Percentiles rank a stretch among this genome's conserved stretches.
These are phyloP conservation scores for Pseudomyrmex sp. DNA, from an alignment of 1,140 invertebrate species.

Conservation along the genomic window DNA sequence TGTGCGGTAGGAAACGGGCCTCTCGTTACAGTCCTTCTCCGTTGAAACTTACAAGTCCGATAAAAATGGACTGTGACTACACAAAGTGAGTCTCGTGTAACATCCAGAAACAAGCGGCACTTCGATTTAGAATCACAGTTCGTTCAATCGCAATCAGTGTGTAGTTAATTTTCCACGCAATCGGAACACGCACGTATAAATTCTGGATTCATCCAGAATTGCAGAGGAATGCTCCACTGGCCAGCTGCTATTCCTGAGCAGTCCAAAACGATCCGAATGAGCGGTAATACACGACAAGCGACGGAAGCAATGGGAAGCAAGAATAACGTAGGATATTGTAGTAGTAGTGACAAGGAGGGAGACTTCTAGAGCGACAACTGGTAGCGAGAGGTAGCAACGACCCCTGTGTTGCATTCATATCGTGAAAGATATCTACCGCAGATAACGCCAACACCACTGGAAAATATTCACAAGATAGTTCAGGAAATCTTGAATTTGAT, in stretches of 20 bases:
- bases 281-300: slow-evolving; percentile 3
- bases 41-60: not conserved
- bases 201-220: not conserved
- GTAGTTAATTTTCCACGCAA: not conserved
- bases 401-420: slow-evolving; percentile 24
- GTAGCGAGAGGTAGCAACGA: slow-evolving; percentile 47
- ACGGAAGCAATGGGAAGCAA: not conserved
- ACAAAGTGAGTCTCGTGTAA: not conserved
- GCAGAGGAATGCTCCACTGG: not conserved
- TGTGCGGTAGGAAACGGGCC: not conserved
- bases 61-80: not conserved
- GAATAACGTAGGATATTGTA: slow-evolving; percentile 18
- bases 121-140: not conserved
- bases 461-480: not conserved
- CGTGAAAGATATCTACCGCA: slow-evolving; percentile 9
- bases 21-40: not conserved
- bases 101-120: not conserved
- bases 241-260: not conserved
- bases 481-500: not conserved
- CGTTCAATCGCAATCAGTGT: not conserved
- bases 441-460: not conserved
- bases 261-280: not conserved
- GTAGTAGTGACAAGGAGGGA: not conserved
- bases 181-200: not conserved
- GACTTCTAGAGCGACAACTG: slow-evolving; percentile 66